Base-by-base conservation (phyloP, 1,140 invertebrate species). In the Chlorops oryzae region DNA sequence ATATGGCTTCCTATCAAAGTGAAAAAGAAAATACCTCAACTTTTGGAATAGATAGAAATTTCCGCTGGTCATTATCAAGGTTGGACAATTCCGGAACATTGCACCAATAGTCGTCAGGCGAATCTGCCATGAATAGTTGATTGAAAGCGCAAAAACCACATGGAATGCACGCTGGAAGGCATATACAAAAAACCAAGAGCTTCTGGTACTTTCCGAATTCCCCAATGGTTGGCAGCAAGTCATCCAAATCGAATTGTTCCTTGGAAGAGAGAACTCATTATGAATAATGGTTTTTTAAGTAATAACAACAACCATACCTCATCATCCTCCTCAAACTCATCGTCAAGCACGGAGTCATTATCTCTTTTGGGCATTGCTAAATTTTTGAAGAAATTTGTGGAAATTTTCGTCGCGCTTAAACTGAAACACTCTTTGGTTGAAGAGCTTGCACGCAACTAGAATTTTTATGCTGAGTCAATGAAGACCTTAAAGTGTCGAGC, bases 71-170 rank as follows among this genome's bases (percentile, higher is more conserved):
- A 25, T 78, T 53, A 28, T 78, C 75, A 40, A 84, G 60, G 61
- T 79, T 73, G 34, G 75, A 65, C 15, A 90, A 69, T 52, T 83
- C 78, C 0, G 87, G 85, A 4, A 88, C 76, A 40, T 72, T 75
- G 61, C 89, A 92, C 87, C 87, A 89, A 72, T 91, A 85, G 25
- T 83, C 69, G 32, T 70, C 78, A 0, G 88, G 88, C 18, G 80
- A 80, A 57, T 89, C 85, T 0, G 86, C 80, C 85, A 91, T 89
- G 68, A 92, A 92, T 2, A 90, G 78, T 65, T 93, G 91, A 73
- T 91, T 92, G 70, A 92, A 93, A 1, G 88, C 88, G 67, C 89
- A 88, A 69, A 92, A 92, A 2, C 89, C 90, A 62, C 89, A 92
- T 0, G 90, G 88, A 47, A 93, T 78, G 58, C 89, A 92, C 3